Base-by-base conservation (phyloP, 1,140 invertebrate genomes). In the Drosophila pallidifrons region DNA sequence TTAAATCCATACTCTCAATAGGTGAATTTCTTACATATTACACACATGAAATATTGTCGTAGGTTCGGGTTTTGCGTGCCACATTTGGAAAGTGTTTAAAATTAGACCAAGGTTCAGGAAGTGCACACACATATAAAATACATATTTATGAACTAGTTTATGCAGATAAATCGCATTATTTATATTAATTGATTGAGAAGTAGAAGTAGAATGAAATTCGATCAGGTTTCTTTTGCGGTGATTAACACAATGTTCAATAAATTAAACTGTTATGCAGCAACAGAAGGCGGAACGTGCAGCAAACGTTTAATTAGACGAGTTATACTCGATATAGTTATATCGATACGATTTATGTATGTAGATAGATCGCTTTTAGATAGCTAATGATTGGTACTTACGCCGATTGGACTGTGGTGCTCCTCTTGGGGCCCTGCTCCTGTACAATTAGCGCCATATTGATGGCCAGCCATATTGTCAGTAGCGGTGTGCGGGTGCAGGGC, bases 391-490 rank as follows among this genome's bases (percentile, higher is more conserved):
- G 20, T 25, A 92, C 91, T 92, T 80, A 92, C 91, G 91, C 91
- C 68, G 91, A 89, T 76, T 92, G 80, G 45, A 92, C 91, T 83
- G 82, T 77, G 79, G 77, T 77, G 68, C 79, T 80, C 68, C 81
- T 73, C 74, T 79, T 90, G 55, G 81, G 79, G 52, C 77, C 82
- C 75, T 88, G 89, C 72, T 92, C 87, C 80, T 92, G 91, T 55
- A 86, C 75, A 45, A 92, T 82, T 63, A 92, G 75, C 52, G 91
- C 91, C 78, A 92, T 77, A 51, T 92, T 92, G 25, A 92, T 82
- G 61, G 91, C 88, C 75, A 92, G 79, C 91, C 91, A 92, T 55
- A 92, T 91, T 59, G 91, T 92, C 30, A 92, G 76, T 58, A 92
- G 75, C n/a, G 83, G 85, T 8, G 80, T 83, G 32, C 80, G 87